Evolutionary conservation across 1,140 invertebrate genomes (phyloP).

Genomic region (Heterodera carotae): DNA sequence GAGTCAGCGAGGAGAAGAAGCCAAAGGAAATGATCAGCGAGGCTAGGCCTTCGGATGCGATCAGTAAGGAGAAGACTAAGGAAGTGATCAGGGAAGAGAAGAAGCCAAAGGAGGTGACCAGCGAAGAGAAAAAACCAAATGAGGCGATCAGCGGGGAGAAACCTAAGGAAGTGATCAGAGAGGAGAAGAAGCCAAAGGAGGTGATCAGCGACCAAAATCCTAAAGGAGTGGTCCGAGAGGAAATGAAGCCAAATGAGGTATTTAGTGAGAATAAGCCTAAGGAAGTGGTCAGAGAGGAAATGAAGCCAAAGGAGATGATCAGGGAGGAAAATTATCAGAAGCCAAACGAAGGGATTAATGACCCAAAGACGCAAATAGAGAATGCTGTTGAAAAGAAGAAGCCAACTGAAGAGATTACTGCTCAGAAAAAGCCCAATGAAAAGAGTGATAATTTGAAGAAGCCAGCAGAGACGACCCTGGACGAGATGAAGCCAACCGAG

Average conservation of each 20-base stretch:
- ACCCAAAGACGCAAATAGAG: neutral
- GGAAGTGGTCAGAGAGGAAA: neutral
- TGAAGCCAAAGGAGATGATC: neutral
- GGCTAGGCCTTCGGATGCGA: too few species aligned
- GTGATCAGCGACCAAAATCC: neutral
- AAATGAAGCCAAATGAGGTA: neutral
- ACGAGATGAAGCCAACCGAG: neutral
- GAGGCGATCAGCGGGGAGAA: neutral
- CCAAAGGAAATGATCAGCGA: too few species aligned
- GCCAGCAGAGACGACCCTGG: neutral
- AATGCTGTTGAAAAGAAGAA: neutral
- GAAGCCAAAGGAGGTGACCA: neutral
- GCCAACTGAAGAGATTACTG: neutral
- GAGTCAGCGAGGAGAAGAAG: too few species aligned
- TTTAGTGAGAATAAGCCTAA: neutral
- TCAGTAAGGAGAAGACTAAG: too few species aligned
- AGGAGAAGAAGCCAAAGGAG: constrained; percentile 8
- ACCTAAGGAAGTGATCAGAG: neutral
- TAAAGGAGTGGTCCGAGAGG: neutral
- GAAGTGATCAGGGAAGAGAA: too few species aligned
- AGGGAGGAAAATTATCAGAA: neutral
- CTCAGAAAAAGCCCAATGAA: neutral
- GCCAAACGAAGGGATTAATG: neutral
- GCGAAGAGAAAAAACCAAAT: neutral
- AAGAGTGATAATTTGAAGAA: neutral